These are phyloP conservation scores for Gobiocypris rarus DNA, from an alignment of 2,113 vertebrate genomes.

Conservation along the genomic window DNA sequence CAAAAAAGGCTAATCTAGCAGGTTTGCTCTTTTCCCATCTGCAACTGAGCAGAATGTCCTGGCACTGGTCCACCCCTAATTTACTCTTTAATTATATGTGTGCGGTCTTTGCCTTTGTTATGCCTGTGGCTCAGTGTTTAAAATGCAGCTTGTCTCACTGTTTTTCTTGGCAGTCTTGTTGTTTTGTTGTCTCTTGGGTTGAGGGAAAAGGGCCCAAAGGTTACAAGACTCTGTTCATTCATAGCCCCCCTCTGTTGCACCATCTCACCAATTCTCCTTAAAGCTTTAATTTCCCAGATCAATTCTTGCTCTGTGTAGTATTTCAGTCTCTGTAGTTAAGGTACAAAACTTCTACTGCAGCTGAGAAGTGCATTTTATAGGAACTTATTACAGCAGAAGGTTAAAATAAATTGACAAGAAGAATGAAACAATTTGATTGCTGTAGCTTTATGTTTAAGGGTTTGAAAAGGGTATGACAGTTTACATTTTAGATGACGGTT, in stretches of 20 bases:
- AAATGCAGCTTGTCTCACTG: conserved; percentile 18
- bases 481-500: no score
- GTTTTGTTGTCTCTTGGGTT: conserved; percentile 41
- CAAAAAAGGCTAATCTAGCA: conserved; percentile 16
- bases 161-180: conserved; percentile 42
- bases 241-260: neutral
- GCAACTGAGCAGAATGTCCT: conserved; percentile 26
- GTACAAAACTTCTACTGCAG: conserved; percentile 14
- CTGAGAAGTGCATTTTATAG: conserved; percentile 30
- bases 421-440: no score
- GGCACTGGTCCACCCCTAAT: conserved; percentile 39
- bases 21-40: conserved; percentile 27
- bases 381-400: neutral
- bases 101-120: conserved; percentile 21
- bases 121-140: conserved; percentile 41
- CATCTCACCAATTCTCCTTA: neutral
- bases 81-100: conserved; percentile 48
- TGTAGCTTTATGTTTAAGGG: no score
- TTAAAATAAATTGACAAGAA: no score
- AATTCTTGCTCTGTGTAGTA: conserved; percentile 3
- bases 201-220: neutral
- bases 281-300: conserved; percentile 49
- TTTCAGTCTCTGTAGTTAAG: conserved; percentile 34
- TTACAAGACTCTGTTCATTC: conserved; percentile 36
- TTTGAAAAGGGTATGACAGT: no score